These are phyloP conservation scores for Ameiurus melas DNA, from an alignment of 2,113 vertebrate species.

Conservation along the genomic window DNA sequence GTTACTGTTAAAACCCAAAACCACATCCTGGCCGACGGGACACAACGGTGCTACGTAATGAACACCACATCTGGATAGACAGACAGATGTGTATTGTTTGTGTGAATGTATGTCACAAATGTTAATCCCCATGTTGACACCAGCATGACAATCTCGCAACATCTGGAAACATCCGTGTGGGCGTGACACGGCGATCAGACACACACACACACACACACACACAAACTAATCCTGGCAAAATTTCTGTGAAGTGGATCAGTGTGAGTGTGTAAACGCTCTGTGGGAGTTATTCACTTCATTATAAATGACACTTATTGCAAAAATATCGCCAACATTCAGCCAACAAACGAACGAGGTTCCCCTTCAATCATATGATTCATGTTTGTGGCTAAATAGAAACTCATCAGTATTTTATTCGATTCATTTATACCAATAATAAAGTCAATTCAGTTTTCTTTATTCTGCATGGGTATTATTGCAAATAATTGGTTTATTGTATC, in stretches of 20 bases:
- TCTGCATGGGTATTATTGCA: no score
- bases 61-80: neutral
- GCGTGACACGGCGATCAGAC: neutral
- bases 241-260: neutral
- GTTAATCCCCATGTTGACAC: constrained; percentile 45
- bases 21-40: neutral
- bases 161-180: constrained; percentile 50
- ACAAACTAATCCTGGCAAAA: no score
- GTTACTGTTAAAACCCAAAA: neutral
- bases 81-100: constrained; percentile 1
- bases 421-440: neutral
- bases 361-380: neutral
- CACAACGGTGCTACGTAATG: neutral
- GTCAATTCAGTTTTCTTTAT: no score
- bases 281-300: neutral
- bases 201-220: constrained; percentile 7
- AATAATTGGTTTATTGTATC: no score
- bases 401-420: neutral
- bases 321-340: neutral
- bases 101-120: constrained; percentile 5
- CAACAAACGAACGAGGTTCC: neutral
- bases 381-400: neutral
- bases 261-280: neutral
- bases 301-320: neutral
- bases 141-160: constrained; percentile 62